Evolutionary conservation across 2,113 vertebrate species (phyloP).

Genomic region (Smithornis capensis): DNA sequence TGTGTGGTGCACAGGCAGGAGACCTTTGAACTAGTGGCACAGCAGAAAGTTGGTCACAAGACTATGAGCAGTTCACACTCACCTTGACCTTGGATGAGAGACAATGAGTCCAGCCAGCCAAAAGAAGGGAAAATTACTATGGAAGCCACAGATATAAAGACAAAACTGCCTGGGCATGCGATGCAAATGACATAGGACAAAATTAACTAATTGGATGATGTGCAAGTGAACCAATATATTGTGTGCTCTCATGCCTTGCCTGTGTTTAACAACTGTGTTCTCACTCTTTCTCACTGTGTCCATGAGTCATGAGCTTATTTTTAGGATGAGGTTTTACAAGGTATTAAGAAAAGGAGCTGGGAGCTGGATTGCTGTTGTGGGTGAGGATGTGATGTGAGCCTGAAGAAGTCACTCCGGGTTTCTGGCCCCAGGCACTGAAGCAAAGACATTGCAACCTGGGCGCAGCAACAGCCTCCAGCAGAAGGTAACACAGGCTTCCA

Average conservation of each 20-base stretch:
- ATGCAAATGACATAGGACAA: not conserved
- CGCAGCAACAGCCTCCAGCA: not conserved
- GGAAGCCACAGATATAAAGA: not conserved
- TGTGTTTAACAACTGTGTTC: not conserved
- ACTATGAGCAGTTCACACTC: not conserved
- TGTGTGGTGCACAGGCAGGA: rapidly evolving
- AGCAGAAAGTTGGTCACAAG: not conserved
- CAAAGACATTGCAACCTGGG: not conserved
- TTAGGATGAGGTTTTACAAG: not conserved
- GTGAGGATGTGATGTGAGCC: not conserved
- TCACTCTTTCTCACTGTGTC: not conserved
- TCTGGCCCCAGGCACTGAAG: not conserved
- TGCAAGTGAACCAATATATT: not conserved
- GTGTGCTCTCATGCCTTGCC: not conserved
- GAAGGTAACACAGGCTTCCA: not conserved
- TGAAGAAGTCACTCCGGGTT: not conserved
- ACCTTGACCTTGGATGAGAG: not conserved
- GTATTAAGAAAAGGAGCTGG: not conserved
- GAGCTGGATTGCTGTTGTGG: not conserved
- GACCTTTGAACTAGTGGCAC: not conserved
- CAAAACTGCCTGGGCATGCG: not conserved
- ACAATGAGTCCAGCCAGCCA: not conserved
- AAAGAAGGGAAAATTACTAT: not conserved
- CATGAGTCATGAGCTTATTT: not conserved
- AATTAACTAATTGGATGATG: not conserved